Evolutionary conservation across 2,888 invertebrate genomes (phyloP), one percentile per base, ranked within the genome.

Genomic region (Lithophane socia): DNA sequence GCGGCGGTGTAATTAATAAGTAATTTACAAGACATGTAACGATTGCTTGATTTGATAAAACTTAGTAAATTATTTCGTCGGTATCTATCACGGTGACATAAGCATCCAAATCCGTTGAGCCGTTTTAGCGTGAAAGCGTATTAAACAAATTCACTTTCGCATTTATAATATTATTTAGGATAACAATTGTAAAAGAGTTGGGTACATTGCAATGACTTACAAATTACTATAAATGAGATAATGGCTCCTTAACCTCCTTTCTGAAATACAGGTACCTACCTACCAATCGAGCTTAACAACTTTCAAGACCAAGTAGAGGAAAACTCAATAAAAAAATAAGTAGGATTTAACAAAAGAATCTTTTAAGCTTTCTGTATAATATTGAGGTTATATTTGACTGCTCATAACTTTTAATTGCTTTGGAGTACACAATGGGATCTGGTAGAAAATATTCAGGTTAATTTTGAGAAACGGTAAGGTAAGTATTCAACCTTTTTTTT

Each of bases 341-440:
- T 52, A 18, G 61, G 44, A 52, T 29, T 76, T 76, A 13, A 13
- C 58, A 76, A 75, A 74, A 42, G 24, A 49, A 42, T 24, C 10
- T 49, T 49, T 75, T 29, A 44, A 75, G 42, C 16, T 29, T 76
- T 76, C 12, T 60, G 24, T 8, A 1, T 42, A 16, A 1, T 73
- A n/a, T 52, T 61, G 49, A 76, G 42, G 24, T 49, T 75, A 29
- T 54, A 47, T 37, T 77, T 24, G 18, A 54, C 10, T 65, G n/a
- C 12, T 77, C 16, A 47, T 44, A 54, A 75, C 52, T 65, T 75
- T 54, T 64, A 52, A 75, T 64, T 54, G 44, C 10, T 77, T 61
- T 52, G n/a, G 64, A 37, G 37, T 9, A 18, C 29, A 47, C 21
- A 54, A 37, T 24, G 13, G 16, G 49, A 42, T 58, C 7, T 13